Percentiles rank a stretch among this genome's conserved stretches.
These are phyloP conservation scores for Melolontha melolontha DNA, from an alignment of 2,888 invertebrate species.

Conservation along the genomic window DNA sequence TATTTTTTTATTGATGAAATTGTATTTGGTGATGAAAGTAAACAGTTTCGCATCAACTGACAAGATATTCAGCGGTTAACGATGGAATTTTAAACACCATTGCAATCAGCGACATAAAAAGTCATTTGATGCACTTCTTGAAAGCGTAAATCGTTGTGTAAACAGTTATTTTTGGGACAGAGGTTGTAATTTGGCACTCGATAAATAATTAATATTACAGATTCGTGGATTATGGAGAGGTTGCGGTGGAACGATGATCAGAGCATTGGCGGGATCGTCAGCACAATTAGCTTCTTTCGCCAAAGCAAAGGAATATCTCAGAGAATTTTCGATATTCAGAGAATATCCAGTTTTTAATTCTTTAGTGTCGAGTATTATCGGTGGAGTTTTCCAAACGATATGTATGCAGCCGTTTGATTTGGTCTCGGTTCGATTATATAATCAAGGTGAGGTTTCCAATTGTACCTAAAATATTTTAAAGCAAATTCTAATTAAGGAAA, in stretches of 20 bases:
- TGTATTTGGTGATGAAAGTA: too few species aligned
- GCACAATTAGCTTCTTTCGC: slow-evolving; percentile 88
- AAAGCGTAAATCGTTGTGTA: too few species aligned
- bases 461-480: too few species aligned
- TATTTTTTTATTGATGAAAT: too few species aligned
- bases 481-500: too few species aligned
- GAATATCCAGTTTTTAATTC: slow-evolving; percentile 71
- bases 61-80: too few species aligned
- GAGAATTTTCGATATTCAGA: slow-evolving; percentile 56
- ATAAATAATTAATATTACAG: slow-evolving; percentile 52
- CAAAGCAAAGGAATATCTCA: slow-evolving; percentile 69
- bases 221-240: slow-evolving; percentile 82
- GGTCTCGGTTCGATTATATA: slow-evolving; percentile 88
- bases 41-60: too few species aligned
- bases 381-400: slow-evolving; percentile 80
- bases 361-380: slow-evolving; percentile 77
- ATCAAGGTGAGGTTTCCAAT: slow-evolving; percentile 75
- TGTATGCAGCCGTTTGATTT: slow-evolving; percentile 91
- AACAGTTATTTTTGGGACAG: too few species aligned
- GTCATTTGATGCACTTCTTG: too few species aligned
- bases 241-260: slow-evolving; percentile 75
- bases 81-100: too few species aligned
- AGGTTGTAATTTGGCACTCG: background rate
- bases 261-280: slow-evolving; percentile 84
- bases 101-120: too few species aligned